A percentile compares a stretch with the other conserved stretches of the same genome.
Evolutionary conservation across 2,113 vertebrate species (phyloP).

Genomic region (Calonectris borealis): DNA sequence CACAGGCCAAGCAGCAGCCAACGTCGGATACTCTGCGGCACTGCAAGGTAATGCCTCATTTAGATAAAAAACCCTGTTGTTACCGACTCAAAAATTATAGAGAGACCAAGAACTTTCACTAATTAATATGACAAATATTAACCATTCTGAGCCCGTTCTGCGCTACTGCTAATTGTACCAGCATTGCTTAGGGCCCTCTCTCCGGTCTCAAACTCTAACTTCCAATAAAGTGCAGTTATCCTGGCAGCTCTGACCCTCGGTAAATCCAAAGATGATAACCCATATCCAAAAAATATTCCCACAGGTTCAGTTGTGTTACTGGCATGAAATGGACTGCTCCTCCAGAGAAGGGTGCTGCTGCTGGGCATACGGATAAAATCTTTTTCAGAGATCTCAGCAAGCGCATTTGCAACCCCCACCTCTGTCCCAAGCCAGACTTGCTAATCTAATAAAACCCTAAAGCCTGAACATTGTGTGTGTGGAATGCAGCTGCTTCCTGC

Average conservation of each 20-base stretch:
- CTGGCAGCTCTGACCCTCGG: neutral
- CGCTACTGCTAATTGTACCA: neutral
- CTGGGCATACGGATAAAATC: neutral
- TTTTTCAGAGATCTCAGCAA: neutral
- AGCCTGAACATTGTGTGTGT: neutral
- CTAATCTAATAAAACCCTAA: neutral
- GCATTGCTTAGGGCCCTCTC: neutral
- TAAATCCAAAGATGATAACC: neutral
- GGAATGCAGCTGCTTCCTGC: neutral
- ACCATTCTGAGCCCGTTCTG: neutral
- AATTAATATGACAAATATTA: neutral
- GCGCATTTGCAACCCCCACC: neutral
- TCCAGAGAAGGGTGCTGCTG: neutral
- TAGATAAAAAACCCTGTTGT: neutral
- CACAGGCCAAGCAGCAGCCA: neutral
- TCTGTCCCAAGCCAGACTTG: neutral
- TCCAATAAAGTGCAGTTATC: neutral
- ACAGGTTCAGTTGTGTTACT: neutral
- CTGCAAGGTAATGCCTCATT: neutral
- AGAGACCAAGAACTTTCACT: neutral
- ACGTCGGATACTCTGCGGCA: rapidly evolving
- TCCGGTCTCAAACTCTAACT: neutral
- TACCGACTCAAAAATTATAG: neutral
- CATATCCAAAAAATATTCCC: neutral
- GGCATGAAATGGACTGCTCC: neutral